phyloP scores from a whole-genome alignment of 2,888 invertebrate species.

The Imbricaverruca yamaguchii region DNA sequence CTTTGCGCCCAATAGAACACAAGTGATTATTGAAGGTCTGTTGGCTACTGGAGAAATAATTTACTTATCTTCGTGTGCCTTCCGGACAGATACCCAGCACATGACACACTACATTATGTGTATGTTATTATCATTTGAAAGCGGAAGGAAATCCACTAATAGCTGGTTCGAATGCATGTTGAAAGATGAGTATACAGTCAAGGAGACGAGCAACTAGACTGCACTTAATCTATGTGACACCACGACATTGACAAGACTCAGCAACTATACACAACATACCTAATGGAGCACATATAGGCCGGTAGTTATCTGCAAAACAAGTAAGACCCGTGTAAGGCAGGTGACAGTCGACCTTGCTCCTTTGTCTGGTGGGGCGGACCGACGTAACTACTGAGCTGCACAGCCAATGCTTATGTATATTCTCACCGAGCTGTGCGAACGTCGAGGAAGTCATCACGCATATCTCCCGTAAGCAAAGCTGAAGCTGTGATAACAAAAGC shows the following conservation, averaged over 20 bases:
- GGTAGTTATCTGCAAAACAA: constrained; percentile 16
- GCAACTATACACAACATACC: constrained; percentile 1
- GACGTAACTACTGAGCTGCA: background rate
- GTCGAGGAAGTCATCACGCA: background rate
- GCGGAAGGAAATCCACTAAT: background rate
- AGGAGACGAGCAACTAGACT: background rate
- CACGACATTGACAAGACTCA: constrained; percentile 13
- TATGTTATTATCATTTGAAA: too few relatives aligned
- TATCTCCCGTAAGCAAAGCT: background rate
- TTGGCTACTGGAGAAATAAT: too few relatives aligned
- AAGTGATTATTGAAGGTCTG: too few relatives aligned
- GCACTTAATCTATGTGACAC: background rate
- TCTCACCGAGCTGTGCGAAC: background rate
- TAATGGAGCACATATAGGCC: constrained; percentile 22
- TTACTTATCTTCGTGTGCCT: too few relatives aligned
- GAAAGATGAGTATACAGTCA: background rate
- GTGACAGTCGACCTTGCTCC: background rate
- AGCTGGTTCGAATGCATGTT: background rate
- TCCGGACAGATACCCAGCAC: too few relatives aligned
- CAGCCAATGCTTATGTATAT: background rate
- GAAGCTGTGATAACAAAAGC: background rate
- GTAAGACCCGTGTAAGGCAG: constrained; percentile 6
- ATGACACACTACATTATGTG: too few relatives aligned
- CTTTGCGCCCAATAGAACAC: too few relatives aligned
- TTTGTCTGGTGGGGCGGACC: background rate